phyloP scores from a whole-genome alignment of 2,888 invertebrate genomes.

The Hemithea aestivaria region DNA sequence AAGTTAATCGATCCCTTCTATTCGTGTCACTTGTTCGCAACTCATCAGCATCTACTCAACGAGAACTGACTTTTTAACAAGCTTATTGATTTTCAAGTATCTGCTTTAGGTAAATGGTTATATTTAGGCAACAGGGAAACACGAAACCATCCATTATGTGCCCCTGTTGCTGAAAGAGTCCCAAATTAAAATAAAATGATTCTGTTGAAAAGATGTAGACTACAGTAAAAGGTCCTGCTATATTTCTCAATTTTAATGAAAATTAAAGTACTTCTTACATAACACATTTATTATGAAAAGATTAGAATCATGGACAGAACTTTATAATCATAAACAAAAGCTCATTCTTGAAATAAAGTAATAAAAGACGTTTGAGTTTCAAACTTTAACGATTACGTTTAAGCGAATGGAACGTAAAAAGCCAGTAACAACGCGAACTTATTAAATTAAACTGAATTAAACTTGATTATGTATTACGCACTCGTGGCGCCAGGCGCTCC shows the following conservation, averaged over 20 bases:
- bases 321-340: constrained; percentile 19
- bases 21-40: constrained; percentile 66
- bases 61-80: constrained; percentile 22
- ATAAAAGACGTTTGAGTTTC: constrained; percentile 26
- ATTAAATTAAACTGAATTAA: constrained; percentile 39
- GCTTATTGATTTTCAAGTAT: constrained; percentile 14
- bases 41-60: constrained; percentile 25
- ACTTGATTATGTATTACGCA: constrained; percentile 44
- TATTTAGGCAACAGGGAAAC: no score
- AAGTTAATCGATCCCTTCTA: constrained; percentile 73
- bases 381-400: constrained; percentile 28
- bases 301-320: constrained; percentile 3
- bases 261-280: no score
- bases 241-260: no score
- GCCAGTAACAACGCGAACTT: constrained; percentile 37
- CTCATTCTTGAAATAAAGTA: constrained; percentile 24
- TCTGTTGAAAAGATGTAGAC: no score
- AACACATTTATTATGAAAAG: no score
- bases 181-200: no score
- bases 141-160: no score
- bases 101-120: no score
- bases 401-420: constrained; percentile 30
- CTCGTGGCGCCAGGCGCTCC: constrained; percentile 40
- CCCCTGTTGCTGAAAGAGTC: no score
- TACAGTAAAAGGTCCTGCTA: no score